These are phyloP conservation scores for Stomatorhinus ivindoensis DNA, from an alignment of 2,113 vertebrate genomes.

Conservation along the genomic window DNA sequence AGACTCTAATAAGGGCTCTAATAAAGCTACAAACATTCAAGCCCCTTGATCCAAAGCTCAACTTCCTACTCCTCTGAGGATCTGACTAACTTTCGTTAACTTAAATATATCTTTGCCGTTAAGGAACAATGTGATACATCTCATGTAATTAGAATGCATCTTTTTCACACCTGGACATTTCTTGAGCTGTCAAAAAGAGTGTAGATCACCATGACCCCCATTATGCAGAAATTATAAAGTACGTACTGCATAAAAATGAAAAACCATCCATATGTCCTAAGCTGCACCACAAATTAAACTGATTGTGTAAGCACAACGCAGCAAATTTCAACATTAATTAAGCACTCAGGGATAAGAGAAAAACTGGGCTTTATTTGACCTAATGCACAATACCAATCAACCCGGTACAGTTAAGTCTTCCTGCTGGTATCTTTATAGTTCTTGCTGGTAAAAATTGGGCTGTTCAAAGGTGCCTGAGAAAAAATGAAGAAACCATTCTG, in stretches of 20 bases:
- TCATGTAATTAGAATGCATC: not conserved
- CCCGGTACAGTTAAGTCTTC: not conserved
- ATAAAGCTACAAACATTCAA: not conserved
- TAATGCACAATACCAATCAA: conserved; percentile 3
- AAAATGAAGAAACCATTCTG: not conserved
- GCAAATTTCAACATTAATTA: conserved; percentile 15
- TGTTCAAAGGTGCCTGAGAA: not conserved
- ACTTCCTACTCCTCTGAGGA: not conserved
- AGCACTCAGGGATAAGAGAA: not conserved
- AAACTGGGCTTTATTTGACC: not conserved
- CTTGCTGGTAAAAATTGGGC: not conserved
- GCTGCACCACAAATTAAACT: not conserved
- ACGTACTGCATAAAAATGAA: not conserved
- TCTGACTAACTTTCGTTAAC: not conserved
- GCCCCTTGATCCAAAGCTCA: not conserved
- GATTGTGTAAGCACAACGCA: not conserved
- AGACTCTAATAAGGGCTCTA: not conserved
- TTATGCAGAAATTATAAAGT: not conserved
- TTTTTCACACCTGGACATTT: not conserved
- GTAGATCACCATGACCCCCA: not conserved
- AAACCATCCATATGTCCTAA: conserved; percentile 6
- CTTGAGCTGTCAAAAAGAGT: not conserved
- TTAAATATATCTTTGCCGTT: not conserved
- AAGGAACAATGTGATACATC: not conserved
- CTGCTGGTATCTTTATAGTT: not conserved